A percentile compares a stretch with the other conserved stretches of the same genome.
These are phyloP conservation scores for Agraylea sexmaculata DNA, from an alignment of 1,140 invertebrate species.

Conservation along the genomic window DNA sequence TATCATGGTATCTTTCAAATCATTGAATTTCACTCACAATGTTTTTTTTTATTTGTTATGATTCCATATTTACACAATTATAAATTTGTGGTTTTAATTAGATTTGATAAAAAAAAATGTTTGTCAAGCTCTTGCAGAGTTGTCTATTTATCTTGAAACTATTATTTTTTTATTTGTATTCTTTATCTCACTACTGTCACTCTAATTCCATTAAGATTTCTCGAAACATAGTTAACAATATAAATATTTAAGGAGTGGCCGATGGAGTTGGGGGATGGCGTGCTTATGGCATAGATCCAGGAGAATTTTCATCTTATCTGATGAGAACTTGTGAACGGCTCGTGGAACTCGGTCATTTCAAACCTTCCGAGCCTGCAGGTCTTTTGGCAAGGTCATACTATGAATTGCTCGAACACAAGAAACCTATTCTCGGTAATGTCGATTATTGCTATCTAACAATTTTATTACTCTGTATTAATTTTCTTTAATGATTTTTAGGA, in stretches of 20 bases:
- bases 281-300: slow-evolving; percentile 94
- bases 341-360: slow-evolving; percentile 77
- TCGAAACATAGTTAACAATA: too few relatives aligned
- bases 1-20: too few relatives aligned
- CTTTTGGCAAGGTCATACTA: slow-evolving; percentile 82
- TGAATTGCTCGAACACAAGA: slow-evolving; percentile 84
- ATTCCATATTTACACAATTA: too few relatives aligned
- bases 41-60: too few relatives aligned
- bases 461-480: slow-evolving; percentile 14
- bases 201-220: too few relatives aligned
- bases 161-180: too few relatives aligned
- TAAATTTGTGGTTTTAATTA: too few relatives aligned
- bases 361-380: slow-evolving; percentile 71
- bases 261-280: slow-evolving; percentile 97
- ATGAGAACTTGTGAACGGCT: slow-evolving; percentile 91
- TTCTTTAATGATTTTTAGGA: slow-evolving; percentile 45
- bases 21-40: too few relatives aligned
- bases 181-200: too few relatives aligned
- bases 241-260: slow-evolving; percentile 96
- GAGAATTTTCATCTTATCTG: slow-evolving; percentile 83
- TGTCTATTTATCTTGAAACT: too few relatives aligned
- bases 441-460: not conserved
- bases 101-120: too few relatives aligned
- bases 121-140: too few relatives aligned
- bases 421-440: slow-evolving; percentile 70